Evolutionary conservation across 2,888 invertebrate species (phyloP).

Genomic region (Eupithecia insigniata): DNA sequence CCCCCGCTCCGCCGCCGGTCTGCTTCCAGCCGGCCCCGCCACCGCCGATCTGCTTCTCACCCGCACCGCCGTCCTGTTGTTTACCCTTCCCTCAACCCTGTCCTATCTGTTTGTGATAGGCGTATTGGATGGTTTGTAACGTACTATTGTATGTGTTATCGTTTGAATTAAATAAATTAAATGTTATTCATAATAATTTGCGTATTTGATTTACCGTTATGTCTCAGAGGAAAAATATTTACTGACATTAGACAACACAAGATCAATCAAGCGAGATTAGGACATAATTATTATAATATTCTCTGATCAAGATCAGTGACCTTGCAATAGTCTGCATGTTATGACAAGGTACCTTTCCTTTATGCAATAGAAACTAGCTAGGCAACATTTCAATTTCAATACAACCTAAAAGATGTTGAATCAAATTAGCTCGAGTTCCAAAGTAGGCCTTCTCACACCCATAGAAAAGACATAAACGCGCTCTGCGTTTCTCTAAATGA

Average conservation of each 20-base stretch:
- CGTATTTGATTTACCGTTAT: background rate
- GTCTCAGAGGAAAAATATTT: background rate
- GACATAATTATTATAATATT: too few species aligned
- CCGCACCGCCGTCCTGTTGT: conserved; percentile 41
- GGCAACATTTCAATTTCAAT: conserved; percentile 20
- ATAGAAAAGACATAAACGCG: conserved; percentile 29
- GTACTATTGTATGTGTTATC: background rate
- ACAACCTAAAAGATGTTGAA: background rate
- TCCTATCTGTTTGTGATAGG: conserved; percentile 52
- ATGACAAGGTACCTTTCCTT: conserved; percentile 39
- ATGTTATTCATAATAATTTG: background rate
- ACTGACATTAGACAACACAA: conserved; percentile 2
- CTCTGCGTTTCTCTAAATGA: conserved; percentile 8
- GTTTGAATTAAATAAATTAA: background rate
- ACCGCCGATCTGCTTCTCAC: conserved; percentile 51
- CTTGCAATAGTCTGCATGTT: conserved; percentile 39
- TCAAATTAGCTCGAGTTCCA: background rate
- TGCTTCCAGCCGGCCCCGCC: conserved; percentile 55
- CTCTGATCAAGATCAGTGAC: conserved; percentile 39
- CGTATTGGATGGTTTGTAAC: conserved; percentile 23
- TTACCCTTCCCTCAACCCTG: conserved; percentile 42
- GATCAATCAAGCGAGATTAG: conserved; percentile 34
- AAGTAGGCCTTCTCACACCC: conserved; percentile 10
- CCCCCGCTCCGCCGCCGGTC: conserved; percentile 58
- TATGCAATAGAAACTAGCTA: conserved; percentile 37